Base-by-base conservation (phyloP, 1,140 invertebrate species). In the Bacillus rossius region DNA sequence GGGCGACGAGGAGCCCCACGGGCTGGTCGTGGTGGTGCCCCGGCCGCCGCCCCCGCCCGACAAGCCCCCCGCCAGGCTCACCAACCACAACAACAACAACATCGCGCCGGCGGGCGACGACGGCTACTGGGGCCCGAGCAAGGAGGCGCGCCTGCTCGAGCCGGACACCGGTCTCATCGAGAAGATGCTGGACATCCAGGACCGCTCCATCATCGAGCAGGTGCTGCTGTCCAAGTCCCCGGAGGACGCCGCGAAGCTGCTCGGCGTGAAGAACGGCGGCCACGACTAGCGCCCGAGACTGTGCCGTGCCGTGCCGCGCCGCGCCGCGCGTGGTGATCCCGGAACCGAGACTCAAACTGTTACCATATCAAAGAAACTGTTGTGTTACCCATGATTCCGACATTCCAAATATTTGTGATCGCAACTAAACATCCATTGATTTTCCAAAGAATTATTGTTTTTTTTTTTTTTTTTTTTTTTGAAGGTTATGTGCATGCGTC, bases 181-280 rank as follows among this genome's bases (percentile, higher is more conserved):
- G 0, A 93, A 94, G 71, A 78, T 96, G 0, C 74, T 96, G 1
- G 93, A 92, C 0, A 92, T 96, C 57, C 83, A 87, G 54, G 90
- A 92, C 70, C 85, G 86, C 57, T 84, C 87, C n/a, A 87, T 94
- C 55, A 84, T 94, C 40, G 93, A 96, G 66, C 85, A 91, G 68
- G 83, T 94, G 57, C 77, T 96, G 0, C 79, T 81, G 37, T 87
- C 88, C 0, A 75, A 73, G 48, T 88, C 89, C 1, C 82, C 91
- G 0, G 91, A 94, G 63, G 90, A 92, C 68, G 92, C 91, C 2
- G 92, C 92, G 0, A 91, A 92, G 70, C 75, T 95, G 4, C 75
- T 95, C 8, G 92, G 92, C 29, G 88, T 93, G n/a, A 41, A 55
- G 13, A 55, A 55, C 45, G 43, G 55, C 23, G 25, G 25, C 23